Evolutionary conservation across 2,888 invertebrate species (phyloP), one percentile per base, ranked within the genome.

Genomic region (Sisyra terminalis): DNA sequence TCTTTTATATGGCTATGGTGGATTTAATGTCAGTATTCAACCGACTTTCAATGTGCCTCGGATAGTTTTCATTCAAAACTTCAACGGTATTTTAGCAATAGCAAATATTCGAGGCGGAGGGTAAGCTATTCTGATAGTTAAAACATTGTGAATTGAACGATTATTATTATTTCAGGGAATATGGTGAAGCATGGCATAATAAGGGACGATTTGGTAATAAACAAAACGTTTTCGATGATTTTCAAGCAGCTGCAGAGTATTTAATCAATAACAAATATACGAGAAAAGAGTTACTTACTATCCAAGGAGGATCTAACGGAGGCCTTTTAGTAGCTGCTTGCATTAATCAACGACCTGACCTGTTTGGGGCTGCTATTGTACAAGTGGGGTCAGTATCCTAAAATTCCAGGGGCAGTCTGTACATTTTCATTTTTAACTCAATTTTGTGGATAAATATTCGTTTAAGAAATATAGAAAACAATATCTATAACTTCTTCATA

Each of bases 181-280:
- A 96, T 62, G 97, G 97, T 34, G 89, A 94, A 61, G 79, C 80
- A 51, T 98, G 97, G 97, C 96, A 97, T 65, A 86, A 93, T 59
- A 85, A 73, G 5, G 98, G 96, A 2, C 79, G 87, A 15, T 69
- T 87, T 47, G 71, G 78, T 3, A 90, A 93, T 57, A 98, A 97
- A 59, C 96, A 97, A 66, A 97, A 97, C 63, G 86, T 84, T 37
- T 97, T 97, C 62, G 87, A 96, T 63, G 98, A 98, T 68, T 96
- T 98, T 64, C 86, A 88, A 57, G 69, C 74, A 43, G 93, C 94
- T 1, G 96, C 88, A 0, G 80, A 93, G 61, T 92, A 84, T 67
- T 73, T 97, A 36, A 71, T 90, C 16, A 57, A 66, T 5, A 73
- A 86, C 50, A 72, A 77, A n/a, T 92, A 89, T 63, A 92, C 94